Evolutionary conservation across 2,797 vertebrate species (phyloP).

Genomic region (Sebastes melanostomus): DNA sequence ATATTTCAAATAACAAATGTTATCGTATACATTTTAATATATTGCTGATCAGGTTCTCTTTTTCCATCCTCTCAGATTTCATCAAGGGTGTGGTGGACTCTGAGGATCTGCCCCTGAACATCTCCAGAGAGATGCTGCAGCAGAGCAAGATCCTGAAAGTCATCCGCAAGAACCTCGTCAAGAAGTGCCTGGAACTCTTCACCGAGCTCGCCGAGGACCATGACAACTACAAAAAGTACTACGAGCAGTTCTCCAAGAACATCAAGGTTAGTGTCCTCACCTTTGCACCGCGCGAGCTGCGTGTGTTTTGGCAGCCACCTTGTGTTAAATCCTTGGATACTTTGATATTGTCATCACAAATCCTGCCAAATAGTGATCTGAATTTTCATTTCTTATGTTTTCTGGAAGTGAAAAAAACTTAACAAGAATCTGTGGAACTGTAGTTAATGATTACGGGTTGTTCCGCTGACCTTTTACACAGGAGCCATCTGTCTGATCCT

Average conservation of each 20-base stretch:
- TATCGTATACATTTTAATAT: not conserved
- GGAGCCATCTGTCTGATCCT: conserved; percentile 51
- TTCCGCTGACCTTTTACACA: not conserved
- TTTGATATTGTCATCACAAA: not conserved
- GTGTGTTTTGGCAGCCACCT: not conserved
- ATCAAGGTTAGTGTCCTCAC: conserved; percentile 85
- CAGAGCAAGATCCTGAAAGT: conserved; percentile 98
- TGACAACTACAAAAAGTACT: conserved; percentile 94
- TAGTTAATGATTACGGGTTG: not conserved
- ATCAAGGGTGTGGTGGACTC: conserved; percentile 94
- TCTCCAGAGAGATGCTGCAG: conserved; percentile 98
- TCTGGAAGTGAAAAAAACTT: not conserved
- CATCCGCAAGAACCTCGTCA: conserved; percentile 96
- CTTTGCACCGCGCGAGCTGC: not conserved
- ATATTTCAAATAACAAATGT: not conserved
- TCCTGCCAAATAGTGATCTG: not conserved
- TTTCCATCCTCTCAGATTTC: conserved; percentile 81
- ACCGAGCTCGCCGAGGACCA: conserved; percentile 91
- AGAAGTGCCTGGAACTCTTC: conserved; percentile 96
- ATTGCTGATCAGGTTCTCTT: not conserved
- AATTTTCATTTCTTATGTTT: not conserved
- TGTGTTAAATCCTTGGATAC: not conserved
- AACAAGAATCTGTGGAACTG: not conserved
- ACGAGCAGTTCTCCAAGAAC: conserved; percentile 95
- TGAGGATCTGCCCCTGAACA: conserved; percentile 93